phyloP scores from a whole-genome alignment of 2,797 vertebrate species.

The Ptychobarbus kaznakovi region DNA sequence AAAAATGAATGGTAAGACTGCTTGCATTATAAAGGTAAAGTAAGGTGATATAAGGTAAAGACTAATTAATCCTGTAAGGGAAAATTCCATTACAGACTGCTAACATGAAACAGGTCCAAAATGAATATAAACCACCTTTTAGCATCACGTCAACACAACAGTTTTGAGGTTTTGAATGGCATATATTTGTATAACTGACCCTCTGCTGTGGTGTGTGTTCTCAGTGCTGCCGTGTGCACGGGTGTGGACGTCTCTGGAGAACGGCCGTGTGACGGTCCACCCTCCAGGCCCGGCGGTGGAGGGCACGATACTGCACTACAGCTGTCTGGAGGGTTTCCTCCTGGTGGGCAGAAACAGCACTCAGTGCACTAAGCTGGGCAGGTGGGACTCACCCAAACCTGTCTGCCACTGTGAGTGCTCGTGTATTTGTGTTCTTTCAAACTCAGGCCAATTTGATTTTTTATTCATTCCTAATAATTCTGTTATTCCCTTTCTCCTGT shows the following conservation, averaged over 20 bases:
- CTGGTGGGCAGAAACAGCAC: conserved; percentile 81
- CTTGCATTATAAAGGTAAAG: not conserved
- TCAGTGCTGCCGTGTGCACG: conserved; percentile 84
- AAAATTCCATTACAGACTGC: not conserved
- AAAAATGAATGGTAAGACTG: not conserved
- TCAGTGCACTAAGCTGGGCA: conserved; percentile 84
- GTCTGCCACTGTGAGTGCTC: conserved; percentile 84
- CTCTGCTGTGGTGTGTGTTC: conserved; percentile 11
- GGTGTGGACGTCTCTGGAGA: conserved; percentile 85
- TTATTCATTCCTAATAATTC: not conserved
- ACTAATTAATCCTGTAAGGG: not conserved
- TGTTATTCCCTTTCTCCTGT: conserved; percentile 25
- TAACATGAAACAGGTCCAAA: too few species aligned
- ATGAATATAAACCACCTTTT: not conserved
- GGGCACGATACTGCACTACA: conserved; percentile 82
- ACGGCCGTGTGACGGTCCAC: conserved; percentile 78
- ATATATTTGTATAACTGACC: not conserved
- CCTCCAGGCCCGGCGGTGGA: conserved; percentile 81
- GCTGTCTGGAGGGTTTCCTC: conserved; percentile 83
- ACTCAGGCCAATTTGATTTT: not conserved
- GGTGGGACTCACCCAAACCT: conserved; percentile 87
- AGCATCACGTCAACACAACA: not conserved
- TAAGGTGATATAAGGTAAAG: not conserved
- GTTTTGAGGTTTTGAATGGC: not conserved
- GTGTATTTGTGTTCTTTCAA: not conserved